A percentile compares a stretch with the other conserved stretches of the same genome.
Evolutionary conservation across 2,888 invertebrate species (phyloP).

Genomic region (Cybosia mesomella): DNA sequence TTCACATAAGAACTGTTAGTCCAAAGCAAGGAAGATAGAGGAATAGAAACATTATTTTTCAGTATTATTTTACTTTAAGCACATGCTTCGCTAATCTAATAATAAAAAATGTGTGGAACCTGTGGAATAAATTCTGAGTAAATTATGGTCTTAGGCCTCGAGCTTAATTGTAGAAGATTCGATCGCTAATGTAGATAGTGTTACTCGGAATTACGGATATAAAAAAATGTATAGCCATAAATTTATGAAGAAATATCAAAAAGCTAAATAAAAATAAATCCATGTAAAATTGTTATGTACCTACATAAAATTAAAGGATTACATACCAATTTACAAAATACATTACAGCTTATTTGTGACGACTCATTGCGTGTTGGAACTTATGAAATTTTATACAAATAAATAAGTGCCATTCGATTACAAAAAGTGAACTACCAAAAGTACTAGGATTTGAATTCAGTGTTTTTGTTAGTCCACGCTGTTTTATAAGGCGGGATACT

Average conservation of each 20-base stretch:
- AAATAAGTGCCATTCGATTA: neutral
- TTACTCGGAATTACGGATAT: neutral
- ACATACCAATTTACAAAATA: neutral
- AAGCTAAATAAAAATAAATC: neutral
- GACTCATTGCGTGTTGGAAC: neutral
- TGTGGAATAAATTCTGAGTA: neutral
- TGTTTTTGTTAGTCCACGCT: neutral
- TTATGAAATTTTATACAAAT: neutral
- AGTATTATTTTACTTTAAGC: neutral
- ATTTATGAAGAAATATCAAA: neutral
- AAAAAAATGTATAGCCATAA: neutral
- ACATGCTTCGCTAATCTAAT: neutral
- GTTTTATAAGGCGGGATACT: neutral
- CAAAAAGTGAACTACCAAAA: neutral
- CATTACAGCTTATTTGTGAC: neutral
- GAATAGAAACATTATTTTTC: too few relatives aligned
- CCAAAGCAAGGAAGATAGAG: too few relatives aligned
- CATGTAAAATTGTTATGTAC: too few relatives aligned
- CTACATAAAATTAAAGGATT: too few relatives aligned
- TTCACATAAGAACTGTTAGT: too few relatives aligned
- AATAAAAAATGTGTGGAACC: too few relatives aligned
- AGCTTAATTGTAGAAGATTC: neutral
- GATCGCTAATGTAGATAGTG: neutral
- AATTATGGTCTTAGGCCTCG: neutral
- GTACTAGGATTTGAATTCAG: neutral